These are phyloP conservation scores for Acanthiza pusilla DNA, from an alignment of 2,797 vertebrate species.

Conservation along the genomic window DNA sequence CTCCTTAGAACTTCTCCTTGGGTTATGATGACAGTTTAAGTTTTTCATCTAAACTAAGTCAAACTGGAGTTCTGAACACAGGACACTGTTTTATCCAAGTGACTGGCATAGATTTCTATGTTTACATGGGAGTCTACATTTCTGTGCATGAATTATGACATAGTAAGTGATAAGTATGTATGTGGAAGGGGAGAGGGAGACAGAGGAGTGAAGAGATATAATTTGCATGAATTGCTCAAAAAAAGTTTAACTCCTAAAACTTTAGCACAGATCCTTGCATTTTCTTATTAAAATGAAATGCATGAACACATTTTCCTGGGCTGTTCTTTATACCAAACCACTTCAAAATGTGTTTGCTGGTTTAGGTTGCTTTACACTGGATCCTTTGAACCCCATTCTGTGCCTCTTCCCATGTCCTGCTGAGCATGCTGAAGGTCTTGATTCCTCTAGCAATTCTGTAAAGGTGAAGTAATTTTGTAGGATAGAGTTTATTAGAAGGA, in stretches of 20 bases:
- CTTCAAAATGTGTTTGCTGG: not conserved
- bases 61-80: not conserved
- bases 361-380: not conserved
- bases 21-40: not conserved
- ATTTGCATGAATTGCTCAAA: not conserved
- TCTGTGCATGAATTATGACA: not conserved
- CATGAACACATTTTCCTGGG: fast-evolving
- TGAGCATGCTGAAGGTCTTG: not conserved
- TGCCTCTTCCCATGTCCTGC: not conserved
- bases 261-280: not conserved
- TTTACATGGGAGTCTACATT: not conserved
- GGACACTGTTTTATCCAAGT: not conserved
- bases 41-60: not conserved
- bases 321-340: not conserved
- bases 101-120: not conserved
- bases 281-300: not conserved
- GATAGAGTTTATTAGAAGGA: not conserved
- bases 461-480: not conserved
- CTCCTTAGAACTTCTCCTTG: not conserved
- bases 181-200: not conserved
- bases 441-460: not conserved
- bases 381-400: not conserved
- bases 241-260: not conserved
- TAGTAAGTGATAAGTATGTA: not conserved
- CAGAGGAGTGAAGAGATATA: not conserved